Evolutionary conservation across 2,797 vertebrate species (phyloP).

Genomic region (Phoxinus dragarum): DNA sequence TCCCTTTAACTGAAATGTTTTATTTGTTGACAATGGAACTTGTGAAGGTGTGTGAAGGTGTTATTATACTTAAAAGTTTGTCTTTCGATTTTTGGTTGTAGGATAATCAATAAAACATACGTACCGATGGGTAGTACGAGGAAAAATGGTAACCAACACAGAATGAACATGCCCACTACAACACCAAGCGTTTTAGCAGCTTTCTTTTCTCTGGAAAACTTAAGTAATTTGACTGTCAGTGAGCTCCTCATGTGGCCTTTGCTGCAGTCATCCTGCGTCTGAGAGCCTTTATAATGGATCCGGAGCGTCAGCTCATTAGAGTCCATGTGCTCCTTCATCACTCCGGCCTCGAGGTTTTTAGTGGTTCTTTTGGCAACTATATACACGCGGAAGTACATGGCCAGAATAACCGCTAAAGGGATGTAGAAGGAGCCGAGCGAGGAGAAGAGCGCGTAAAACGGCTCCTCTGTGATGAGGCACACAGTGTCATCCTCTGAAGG

Average conservation of each 20-base stretch:
- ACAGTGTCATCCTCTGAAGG: slow-evolving; percentile 89
- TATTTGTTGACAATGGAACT: not conserved
- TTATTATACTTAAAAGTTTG: not conserved
- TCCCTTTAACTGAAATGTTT: not conserved
- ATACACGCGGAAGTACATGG: slow-evolving; percentile 97
- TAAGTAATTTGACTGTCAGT: slow-evolving; percentile 90
- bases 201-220: slow-evolving; percentile 97
- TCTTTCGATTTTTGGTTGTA: not conserved
- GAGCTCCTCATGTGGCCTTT: slow-evolving; percentile 87
- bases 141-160: slow-evolving; percentile 98
- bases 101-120: slow-evolving; percentile 59
- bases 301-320: slow-evolving; percentile 93
- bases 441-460: slow-evolving; percentile 96
- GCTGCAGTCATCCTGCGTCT: slow-evolving; percentile 82
- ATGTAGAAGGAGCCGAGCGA: slow-evolving; percentile 97
- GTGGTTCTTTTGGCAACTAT: slow-evolving; percentile 96
- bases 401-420: slow-evolving; percentile 90
- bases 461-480: slow-evolving; percentile 94
- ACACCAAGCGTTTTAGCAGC: slow-evolving; percentile 96
- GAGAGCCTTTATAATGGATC: slow-evolving; percentile 91
- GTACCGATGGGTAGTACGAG: slow-evolving; percentile 90
- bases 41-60: not conserved
- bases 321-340: slow-evolving; percentile 94
- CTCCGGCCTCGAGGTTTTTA: slow-evolving; percentile 94
- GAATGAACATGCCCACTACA: slow-evolving; percentile 95